Percentiles rank a stretch among this genome's conserved stretches.
Conservation (phyloP, 2,113 vertebrate genomes). For the Amia ocellicauda region DNA sequence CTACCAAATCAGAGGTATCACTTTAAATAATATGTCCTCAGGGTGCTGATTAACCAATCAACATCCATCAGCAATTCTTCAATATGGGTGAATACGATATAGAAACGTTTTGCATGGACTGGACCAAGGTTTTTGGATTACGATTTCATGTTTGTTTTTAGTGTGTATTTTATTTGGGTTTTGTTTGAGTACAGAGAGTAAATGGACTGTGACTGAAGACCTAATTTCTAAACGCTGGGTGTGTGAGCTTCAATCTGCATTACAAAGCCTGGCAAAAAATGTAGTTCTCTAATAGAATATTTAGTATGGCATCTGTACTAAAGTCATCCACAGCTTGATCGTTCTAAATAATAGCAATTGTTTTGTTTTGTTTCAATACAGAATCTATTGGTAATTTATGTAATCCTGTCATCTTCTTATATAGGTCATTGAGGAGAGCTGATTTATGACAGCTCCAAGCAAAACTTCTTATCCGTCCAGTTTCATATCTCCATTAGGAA, state of each 20-base stretch:
- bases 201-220: neutral
- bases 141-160: too few relatives aligned
- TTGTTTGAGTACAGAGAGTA: too few relatives aligned
- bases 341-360: constrained; percentile 49
- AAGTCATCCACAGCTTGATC: constrained; percentile 28
- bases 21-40: too few relatives aligned
- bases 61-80: too few relatives aligned
- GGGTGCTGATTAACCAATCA: too few relatives aligned
- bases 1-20: too few relatives aligned
- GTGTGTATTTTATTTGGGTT: too few relatives aligned
- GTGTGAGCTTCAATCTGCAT: constrained; percentile 1
- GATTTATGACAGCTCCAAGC: constrained; percentile 60
- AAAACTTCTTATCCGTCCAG: constrained; percentile 63
- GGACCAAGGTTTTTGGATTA: too few relatives aligned
- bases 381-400: constrained; percentile 50
- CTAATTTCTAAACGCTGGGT: constrained; percentile 1
- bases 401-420: constrained; percentile 50
- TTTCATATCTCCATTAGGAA: constrained; percentile 65
- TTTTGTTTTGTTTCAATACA: constrained; percentile 29
- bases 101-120: too few relatives aligned
- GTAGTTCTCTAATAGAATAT: constrained; percentile 27
- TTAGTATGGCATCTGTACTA: constrained; percentile 32
- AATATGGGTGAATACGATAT: too few relatives aligned
- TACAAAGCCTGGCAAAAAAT: constrained; percentile 27
- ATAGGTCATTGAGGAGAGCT: constrained; percentile 53